These are phyloP conservation scores for Spodoptera frugiperda DNA, from an alignment of 1,140 invertebrate species.

Conservation along the genomic window DNA sequence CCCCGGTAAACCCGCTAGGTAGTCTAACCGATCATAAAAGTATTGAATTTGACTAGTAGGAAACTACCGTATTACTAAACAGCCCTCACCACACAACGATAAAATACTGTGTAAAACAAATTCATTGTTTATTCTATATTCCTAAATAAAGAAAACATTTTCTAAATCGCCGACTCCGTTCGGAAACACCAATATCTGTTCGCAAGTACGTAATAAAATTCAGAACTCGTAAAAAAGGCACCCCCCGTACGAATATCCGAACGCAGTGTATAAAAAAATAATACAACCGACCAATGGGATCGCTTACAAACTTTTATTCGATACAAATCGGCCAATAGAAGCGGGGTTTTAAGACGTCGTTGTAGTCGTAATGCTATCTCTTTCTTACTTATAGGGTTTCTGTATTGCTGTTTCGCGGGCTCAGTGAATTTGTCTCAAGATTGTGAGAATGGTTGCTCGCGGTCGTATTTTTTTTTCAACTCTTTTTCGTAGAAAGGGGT, in stretches of 20 bases:
- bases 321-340: conserved; percentile 77
- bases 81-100: neutral
- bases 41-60: no score
- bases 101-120: conserved; percentile 9
- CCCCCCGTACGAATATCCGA: conserved; percentile 57
- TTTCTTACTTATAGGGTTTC: conserved; percentile 55
- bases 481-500: neutral
- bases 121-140: conserved; percentile 46
- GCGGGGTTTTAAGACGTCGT: conserved; percentile 65
- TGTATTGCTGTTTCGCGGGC: conserved; percentile 47
- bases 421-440: conserved; percentile 39
- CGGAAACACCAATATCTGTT: conserved; percentile 71
- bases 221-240: conserved; percentile 72
- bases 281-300: conserved; percentile 66
- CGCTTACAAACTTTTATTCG: conserved; percentile 70
- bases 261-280: conserved; percentile 60
- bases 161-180: conserved; percentile 62
- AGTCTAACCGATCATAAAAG: no score
- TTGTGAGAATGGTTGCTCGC: neutral
- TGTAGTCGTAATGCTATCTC: conserved; percentile 58
- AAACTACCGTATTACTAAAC: no score
- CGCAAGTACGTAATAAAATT: conserved; percentile 72
- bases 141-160: conserved; percentile 39
- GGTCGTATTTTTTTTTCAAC: neutral
- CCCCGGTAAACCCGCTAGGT: no score